Conservation (phyloP, 2,797 vertebrate species). For the Coccyzus lansbergi region DNA sequence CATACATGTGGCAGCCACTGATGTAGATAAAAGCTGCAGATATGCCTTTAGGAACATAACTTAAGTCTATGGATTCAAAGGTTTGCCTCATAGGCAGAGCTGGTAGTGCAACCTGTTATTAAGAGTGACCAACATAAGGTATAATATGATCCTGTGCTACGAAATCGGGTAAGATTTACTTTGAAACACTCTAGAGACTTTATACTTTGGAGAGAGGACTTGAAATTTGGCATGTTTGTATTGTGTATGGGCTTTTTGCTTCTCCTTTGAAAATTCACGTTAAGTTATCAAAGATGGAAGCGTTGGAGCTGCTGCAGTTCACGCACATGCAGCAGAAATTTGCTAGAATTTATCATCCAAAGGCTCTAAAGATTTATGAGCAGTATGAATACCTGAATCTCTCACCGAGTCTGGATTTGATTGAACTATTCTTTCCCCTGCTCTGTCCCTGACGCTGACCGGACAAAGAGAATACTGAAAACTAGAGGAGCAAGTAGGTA, state of each 20-base stretch:
- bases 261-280: neutral
- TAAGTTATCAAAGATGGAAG: neutral
- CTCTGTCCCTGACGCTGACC: neutral
- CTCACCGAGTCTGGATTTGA: neutral
- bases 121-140: neutral
- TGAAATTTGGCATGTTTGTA: neutral
- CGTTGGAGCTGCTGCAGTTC: neutral
- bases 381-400: neutral
- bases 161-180: neutral
- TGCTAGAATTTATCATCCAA: neutral
- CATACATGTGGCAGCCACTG: neutral
- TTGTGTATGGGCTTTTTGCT: neutral
- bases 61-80: neutral
- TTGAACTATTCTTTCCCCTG: neutral
- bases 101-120: neutral
- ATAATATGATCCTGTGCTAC: neutral
- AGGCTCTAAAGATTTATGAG: neutral
- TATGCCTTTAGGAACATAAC: neutral
- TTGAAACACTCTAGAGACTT: neutral
- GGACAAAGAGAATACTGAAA: neutral
- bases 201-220: neutral
- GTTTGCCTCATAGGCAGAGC: neutral
- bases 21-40: constrained; percentile 13
- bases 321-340: neutral
- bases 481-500: neutral